Evolutionary conservation across 2,888 invertebrate species (phyloP).

Genomic region (Drosophila anceps): DNA sequence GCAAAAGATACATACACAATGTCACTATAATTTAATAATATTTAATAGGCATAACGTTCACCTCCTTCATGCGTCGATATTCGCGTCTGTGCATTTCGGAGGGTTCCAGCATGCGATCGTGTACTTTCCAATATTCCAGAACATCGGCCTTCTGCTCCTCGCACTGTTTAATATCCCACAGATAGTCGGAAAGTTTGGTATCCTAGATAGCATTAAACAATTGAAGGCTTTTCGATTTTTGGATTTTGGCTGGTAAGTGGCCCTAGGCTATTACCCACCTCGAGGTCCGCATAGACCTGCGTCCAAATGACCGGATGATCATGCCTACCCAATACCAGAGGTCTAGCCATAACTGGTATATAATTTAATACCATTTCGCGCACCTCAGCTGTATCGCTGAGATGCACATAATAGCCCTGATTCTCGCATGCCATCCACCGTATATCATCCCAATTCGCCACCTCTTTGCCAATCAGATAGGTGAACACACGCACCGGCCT

Average conservation of each 20-base stretch:
- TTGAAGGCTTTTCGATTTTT: slow-evolving; percentile 26
- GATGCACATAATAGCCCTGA: slow-evolving; percentile 97
- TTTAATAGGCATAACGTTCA: slow-evolving; percentile 20
- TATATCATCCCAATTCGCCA: slow-evolving; percentile 96
- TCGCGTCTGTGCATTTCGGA: slow-evolving; percentile 87
- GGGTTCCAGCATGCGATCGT: slow-evolving; percentile 87
- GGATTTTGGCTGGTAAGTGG: slow-evolving; percentile 8
- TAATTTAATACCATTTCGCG: slow-evolving; percentile 98
- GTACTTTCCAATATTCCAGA: slow-evolving; percentile 87
- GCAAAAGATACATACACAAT: neutral
- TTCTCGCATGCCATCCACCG: slow-evolving; percentile 99
- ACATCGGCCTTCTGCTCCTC: slow-evolving; percentile 92
- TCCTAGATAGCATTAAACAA: slow-evolving; percentile 86
- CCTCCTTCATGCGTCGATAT: slow-evolving; percentile 82
- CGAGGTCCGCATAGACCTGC: slow-evolving; percentile 96
- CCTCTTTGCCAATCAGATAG: slow-evolving; percentile 97
- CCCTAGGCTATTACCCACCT: slow-evolving; percentile 86
- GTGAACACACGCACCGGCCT: slow-evolving; percentile 98
- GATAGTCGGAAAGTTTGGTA: slow-evolving; percentile 95
- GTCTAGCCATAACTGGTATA: slow-evolving; percentile 98
- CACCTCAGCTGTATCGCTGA: slow-evolving; percentile 98
- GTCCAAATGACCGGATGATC: slow-evolving; percentile 98
- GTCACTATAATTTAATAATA: neutral
- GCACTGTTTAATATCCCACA: slow-evolving; percentile 94
- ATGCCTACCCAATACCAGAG: slow-evolving; percentile 94